Base-by-base conservation (phyloP, 2,888 invertebrate genomes). In the Mythimna lalbum region DNA sequence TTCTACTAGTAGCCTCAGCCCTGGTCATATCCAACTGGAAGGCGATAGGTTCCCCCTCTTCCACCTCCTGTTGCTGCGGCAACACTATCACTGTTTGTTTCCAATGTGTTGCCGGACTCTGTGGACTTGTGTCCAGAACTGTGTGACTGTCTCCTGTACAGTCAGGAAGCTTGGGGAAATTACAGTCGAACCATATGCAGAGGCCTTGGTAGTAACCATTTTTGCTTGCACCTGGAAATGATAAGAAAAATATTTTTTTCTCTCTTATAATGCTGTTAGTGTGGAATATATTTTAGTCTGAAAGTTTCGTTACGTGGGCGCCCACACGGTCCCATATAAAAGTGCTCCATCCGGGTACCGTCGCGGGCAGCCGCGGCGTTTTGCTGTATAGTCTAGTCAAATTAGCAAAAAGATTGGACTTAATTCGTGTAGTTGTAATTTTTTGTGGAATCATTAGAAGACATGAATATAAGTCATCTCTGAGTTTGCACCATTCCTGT, bases 81-180 rank as follows among this genome's bases (percentile, higher is more conserved):
- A 99, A 92, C 2, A 98, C 96, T 79, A 99, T 97, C 0, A 99
- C 96, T 0, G 99, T 98, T 92, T 99, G 99, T 89, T 99, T 98
- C 99, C 99, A 99, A 94, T 99, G 99, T 0, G 99, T 99, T 27
- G 96, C 94, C 0, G 96, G 93, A 9, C 96, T 95, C 23, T 94
- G 91, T 1, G 99, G 99, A 43, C 98, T 97, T 7, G 99, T 99
- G 69, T 97, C 97, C 76, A 99, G 96, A 43, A 96, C 90, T 12
- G 98, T 96, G 17, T 96, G 93, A 52, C 96, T 92, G 55, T 97
- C 94, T 76, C 97, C 97, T 88, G 88, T 77, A 7, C 88, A 90
- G 49, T 90, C 85, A 55, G 91, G 87, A 36, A 90, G 81, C 76
- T 94, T 92, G 5, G 98, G 98, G 91, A 98, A 98, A 61, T 95